Conservation (phyloP, 1,140 invertebrate genomes). For the Helicoverpa armigera region DNA sequence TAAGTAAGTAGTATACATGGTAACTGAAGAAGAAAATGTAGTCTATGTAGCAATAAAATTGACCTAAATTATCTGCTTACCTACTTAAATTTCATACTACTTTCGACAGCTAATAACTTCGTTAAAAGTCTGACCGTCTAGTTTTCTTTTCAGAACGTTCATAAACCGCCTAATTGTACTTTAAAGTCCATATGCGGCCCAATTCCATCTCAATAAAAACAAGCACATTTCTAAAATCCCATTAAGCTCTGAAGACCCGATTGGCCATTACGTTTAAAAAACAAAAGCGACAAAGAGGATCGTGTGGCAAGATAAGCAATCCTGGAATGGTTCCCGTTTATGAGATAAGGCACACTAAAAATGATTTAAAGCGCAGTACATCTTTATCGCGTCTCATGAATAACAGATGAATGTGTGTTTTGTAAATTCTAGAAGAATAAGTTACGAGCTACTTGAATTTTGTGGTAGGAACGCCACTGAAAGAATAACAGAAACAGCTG, state of each 20-base stretch:
- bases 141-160: no score
- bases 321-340: slow-evolving; percentile 36
- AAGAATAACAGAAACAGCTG: slow-evolving; percentile 2
- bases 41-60: slow-evolving; percentile 14
- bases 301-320: slow-evolving; percentile 30
- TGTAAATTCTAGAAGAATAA: slow-evolving; percentile 29
- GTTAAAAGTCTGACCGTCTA: no score
- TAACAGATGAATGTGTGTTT: slow-evolving; percentile 34
- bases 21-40: background rate
- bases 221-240: background rate
- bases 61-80: background rate
- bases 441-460: slow-evolving; percentile 20
- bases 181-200: no score
- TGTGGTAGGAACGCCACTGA: background rate
- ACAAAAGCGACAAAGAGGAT: slow-evolving; percentile 29
- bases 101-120: background rate
- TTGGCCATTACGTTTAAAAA: background rate
- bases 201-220: background rate
- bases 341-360: slow-evolving; percentile 41
- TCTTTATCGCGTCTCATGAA: slow-evolving; percentile 42
- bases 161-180: no score
- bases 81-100: no score
- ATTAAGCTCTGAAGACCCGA: no score
- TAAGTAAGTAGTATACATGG: background rate
- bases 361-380: slow-evolving; percentile 34